Evolutionary conservation across 2,113 vertebrate genomes (phyloP), one percentile per base, ranked within the genome.

Genomic region (Oncorhynchus tshawytscha): DNA sequence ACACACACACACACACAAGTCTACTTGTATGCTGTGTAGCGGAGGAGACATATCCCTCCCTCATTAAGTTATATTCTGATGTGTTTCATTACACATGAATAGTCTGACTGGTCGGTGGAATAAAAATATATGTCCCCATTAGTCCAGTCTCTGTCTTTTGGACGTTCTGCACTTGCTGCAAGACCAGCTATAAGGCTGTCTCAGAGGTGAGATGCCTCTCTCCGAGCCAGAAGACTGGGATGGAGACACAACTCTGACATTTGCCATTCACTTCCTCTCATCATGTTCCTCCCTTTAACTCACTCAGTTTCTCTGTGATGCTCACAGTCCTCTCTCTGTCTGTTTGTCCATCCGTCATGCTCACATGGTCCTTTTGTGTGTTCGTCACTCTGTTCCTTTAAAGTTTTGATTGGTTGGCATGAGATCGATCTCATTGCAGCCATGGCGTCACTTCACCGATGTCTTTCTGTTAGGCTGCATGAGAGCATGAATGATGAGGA

Each of bases 201-300:
- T 45, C 39, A 11, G 39, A 45, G 39, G 39, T 45, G n/a, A 67
- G 24, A 67, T 16, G n/a, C 7, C 6, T 34, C 66, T 16, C 25
- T 31, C 6, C 29, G 29, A 67, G 25, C 15, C 29, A 20, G 31
- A 4, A n/a, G 67, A 31, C 29, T 39, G 67, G 9, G 2, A n/a
- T 27, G 29, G 5, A 67, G 65, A 16, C 65, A 29, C 54, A 57
- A 27, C 15, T 16, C 12, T 27, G 12, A 67, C 27, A 25, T 67
- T 16, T 15, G 15, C 27, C 65, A 18, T 31, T 34, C 67, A 5
- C 16, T n/a, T 34, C 29, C 51, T 6, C 64, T 77, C 81, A 39
- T 85, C 29, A 60, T 6, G n/a, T 70, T 59, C 70, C 12, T 75
- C 77, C n/a, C 59, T 24, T n/a, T 62, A 62, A 24, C n/a, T n/a